phyloP scores from a whole-genome alignment of 2,888 invertebrate species.

The Koerneria pararmatus region DNA sequence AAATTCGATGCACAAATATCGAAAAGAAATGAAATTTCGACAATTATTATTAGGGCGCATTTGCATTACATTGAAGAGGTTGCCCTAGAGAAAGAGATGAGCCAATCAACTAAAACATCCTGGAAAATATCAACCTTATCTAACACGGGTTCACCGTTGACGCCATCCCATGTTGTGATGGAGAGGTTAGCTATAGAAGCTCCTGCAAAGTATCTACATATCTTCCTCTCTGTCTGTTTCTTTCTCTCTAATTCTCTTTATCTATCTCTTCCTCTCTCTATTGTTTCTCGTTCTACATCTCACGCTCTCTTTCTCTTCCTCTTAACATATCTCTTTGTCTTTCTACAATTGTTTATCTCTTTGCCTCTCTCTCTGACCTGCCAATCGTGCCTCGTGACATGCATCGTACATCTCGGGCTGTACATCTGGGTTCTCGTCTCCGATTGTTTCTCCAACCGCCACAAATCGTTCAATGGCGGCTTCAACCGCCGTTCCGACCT shows the following conservation, averaged over 20 bases:
- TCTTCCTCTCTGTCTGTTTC: not conserved
- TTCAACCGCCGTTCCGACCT: slow-evolving; percentile 92
- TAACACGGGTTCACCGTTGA: slow-evolving; percentile 27
- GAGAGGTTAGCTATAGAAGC: slow-evolving; percentile 54
- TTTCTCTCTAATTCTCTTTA: not conserved
- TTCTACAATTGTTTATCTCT: no score
- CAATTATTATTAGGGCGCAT: no score
- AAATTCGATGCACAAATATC: no score
- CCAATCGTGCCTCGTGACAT: slow-evolving; percentile 89
- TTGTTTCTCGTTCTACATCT: not conserved
- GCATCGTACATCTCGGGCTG: slow-evolving; percentile 96
- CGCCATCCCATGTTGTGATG: slow-evolving; percentile 30
- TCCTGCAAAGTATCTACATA: slow-evolving; percentile 28
- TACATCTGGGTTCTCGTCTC: slow-evolving; percentile 94
- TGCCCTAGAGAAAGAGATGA: no score
- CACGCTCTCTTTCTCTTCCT: not conserved
- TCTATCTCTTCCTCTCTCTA: not conserved
- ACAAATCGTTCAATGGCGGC: slow-evolving; percentile 95
- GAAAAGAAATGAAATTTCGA: no score
- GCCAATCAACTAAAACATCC: not conserved
- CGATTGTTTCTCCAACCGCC: slow-evolving; percentile 94
- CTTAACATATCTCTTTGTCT: not conserved
- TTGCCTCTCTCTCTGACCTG: slow-evolving; percentile 71
- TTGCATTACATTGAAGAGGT: no score
- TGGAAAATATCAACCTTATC: slow-evolving; percentile 27